Evolutionary conservation across 2,113 vertebrate genomes (phyloP).

Genomic region (Misgurnus mizolepis): DNA sequence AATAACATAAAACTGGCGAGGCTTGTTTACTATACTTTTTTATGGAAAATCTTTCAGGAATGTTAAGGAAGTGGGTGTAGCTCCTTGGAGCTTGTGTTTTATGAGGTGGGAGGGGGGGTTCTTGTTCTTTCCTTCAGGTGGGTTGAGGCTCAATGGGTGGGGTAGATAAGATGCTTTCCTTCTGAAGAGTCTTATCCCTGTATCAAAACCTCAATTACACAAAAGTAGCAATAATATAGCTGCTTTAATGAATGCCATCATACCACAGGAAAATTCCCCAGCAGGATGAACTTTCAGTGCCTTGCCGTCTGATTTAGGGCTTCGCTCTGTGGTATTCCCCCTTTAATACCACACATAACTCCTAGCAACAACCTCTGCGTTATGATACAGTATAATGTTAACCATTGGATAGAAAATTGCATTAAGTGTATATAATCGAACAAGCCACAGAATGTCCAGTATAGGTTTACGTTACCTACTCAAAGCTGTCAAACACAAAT

Average conservation of each 20-base stretch:
- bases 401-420: not conserved
- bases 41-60: conserved; percentile 76
- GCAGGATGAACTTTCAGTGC: conserved; percentile 18
- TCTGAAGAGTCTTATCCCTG: conserved; percentile 50
- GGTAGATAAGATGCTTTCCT: conserved; percentile 53
- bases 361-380: conserved; percentile 26
- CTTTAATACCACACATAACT: conserved; percentile 10
- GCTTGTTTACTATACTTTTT: conserved; percentile 76
- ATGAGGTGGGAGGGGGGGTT: conserved; percentile 52
- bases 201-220: conserved; percentile 57
- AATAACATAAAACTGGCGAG: conserved; percentile 67
- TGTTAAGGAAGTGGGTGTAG: conserved; percentile 73
- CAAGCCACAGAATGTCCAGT: no score
- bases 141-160: conserved; percentile 38
- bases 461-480: no score
- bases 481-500: no score
- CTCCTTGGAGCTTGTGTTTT: conserved; percentile 63
- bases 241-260: conserved; percentile 43
- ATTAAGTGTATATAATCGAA: no score
- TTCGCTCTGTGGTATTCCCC: not conserved
- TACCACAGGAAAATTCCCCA: conserved; percentile 43
- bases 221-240: conserved; percentile 35
- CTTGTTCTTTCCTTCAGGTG: not conserved
- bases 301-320: conserved; percentile 9
- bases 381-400: not conserved